A percentile compares a stretch with the other conserved stretches of the same genome.
These are phyloP conservation scores for Echinarachnius parma DNA, from an alignment of 53 echinoderm and acorn worm genomes.

Conservation along the genomic window DNA sequence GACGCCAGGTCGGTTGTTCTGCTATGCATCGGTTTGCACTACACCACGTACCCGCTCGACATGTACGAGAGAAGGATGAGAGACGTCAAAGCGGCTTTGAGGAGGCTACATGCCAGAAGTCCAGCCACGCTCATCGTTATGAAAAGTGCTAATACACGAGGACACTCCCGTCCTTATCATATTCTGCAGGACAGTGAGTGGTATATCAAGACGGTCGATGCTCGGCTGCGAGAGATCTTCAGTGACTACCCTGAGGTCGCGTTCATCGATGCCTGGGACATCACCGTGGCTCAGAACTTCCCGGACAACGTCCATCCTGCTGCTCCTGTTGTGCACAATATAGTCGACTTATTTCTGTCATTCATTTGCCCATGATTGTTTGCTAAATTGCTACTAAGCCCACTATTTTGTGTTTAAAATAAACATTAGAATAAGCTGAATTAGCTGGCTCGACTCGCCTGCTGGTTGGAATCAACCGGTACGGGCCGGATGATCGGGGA, in stretches of 20 bases:
- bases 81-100: constrained; percentile 48
- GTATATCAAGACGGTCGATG: constrained; percentile 45
- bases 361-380: no score
- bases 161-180: neutral
- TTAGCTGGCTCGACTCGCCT: no score
- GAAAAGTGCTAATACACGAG: constrained; percentile 63
- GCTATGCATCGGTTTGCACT: constrained; percentile 56
- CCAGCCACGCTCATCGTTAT: constrained; percentile 52
- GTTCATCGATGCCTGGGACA: constrained; percentile 62
- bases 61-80: constrained; percentile 45
- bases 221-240: constrained; percentile 47
- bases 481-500: no score
- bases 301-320: constrained; percentile 51
- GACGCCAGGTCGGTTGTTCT: constrained; percentile 34
- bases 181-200: constrained; percentile 42
- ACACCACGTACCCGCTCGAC: constrained; percentile 22
- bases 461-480: no score
- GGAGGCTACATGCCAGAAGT: constrained; percentile 35
- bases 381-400: no score
- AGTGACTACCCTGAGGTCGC: constrained; percentile 35
- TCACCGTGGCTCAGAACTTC: constrained; percentile 46
- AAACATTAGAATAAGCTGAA: no score
- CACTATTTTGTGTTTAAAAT: no score
- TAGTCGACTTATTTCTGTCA: no score
- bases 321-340: no score